Conservation (phyloP, 2,888 invertebrate genomes). For the Drosophila paracracens region DNA sequence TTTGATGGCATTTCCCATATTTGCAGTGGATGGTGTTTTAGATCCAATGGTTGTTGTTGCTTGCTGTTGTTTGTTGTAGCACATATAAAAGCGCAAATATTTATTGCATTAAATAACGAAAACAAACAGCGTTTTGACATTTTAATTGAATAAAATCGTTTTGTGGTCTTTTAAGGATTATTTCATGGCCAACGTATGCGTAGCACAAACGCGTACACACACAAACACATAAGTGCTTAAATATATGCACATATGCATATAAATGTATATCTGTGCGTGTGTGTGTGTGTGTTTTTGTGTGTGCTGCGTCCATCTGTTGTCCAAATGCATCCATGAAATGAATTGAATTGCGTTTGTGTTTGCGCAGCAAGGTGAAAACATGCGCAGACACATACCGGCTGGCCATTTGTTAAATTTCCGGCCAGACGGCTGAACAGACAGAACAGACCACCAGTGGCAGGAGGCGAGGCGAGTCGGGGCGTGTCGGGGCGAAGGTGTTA, state of each 20-base stretch:
- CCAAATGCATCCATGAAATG: conserved; percentile 72
- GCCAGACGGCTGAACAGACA: conserved; percentile 30
- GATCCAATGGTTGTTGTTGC: background rate
- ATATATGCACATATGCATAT: conserved; percentile 1
- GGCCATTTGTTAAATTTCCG: conserved; percentile 25
- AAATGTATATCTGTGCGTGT: background rate
- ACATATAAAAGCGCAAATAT: conserved; percentile 69
- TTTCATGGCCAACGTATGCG: conserved; percentile 74
- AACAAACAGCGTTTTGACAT: conserved; percentile 80
- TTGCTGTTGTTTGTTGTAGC: conserved; percentile 9
- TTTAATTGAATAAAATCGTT: conserved; percentile 80
- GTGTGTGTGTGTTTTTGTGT: conserved; percentile 18
- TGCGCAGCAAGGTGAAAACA: conserved; percentile 76
- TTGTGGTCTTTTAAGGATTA: conserved; percentile 80
- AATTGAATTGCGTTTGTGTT: conserved; percentile 75
- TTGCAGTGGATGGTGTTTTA: conserved; percentile 2
- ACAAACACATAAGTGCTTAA: conserved; percentile 18
- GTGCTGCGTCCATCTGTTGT: conserved; percentile 47
- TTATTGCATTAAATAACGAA: conserved; percentile 78
- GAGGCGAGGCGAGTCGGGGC: background rate
- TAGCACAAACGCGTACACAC: conserved; percentile 8
- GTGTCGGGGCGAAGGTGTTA: background rate
- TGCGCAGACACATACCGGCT: conserved; percentile 40
- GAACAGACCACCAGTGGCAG: background rate
- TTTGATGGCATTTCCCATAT: background rate